Percentiles rank a stretch among this genome's conserved stretches.
These are phyloP conservation scores for Drosophila greeni DNA, from an alignment of 2,888 invertebrate species.

Conservation along the genomic window DNA sequence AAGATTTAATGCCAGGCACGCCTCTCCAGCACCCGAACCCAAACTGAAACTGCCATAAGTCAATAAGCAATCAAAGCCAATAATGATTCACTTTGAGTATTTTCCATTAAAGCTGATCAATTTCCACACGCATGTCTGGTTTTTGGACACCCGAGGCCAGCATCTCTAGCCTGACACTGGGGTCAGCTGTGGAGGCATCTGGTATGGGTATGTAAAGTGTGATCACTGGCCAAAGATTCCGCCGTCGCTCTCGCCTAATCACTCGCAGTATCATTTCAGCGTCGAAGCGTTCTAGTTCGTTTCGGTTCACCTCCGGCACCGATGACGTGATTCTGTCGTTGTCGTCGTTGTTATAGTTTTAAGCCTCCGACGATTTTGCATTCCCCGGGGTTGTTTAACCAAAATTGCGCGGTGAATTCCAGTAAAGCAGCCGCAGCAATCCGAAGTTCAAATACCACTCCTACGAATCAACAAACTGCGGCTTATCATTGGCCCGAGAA, in stretches of 20 bases:
- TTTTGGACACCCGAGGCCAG: conserved; percentile 45
- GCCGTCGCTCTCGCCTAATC: conserved; percentile 13
- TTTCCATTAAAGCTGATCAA: conserved; percentile 38
- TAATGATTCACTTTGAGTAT: conserved; percentile 25
- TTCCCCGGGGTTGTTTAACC: conserved; percentile 14
- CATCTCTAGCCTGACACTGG: conserved; percentile 36
- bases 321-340: conserved; percentile 33
- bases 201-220: conserved; percentile 26
- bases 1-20: conserved; percentile 22
- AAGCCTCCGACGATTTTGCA: conserved; percentile 34
- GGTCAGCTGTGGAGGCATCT: conserved; percentile 34
- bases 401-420: conserved; percentile 24
- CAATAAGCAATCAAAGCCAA: conserved; percentile 37
- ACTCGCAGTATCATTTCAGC: conserved; percentile 36
- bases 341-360: conserved; percentile 39
- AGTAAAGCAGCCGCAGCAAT: conserved; percentile 14
- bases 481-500: conserved; percentile 35
- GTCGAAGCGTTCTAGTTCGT: conserved; percentile 25
- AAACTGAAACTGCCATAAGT: background rate
- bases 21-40: conserved; percentile 4
- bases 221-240: conserved; percentile 23
- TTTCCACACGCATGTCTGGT: conserved; percentile 44
- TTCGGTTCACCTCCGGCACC: conserved; percentile 17
- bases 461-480: conserved; percentile 27
- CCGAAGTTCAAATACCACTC: conserved; percentile 38